A percentile compares a stretch with the other conserved stretches of the same genome.
Evolutionary conservation across 2,797 vertebrate species (phyloP).

Genomic region (Pseudotriccus pelzelni): DNA sequence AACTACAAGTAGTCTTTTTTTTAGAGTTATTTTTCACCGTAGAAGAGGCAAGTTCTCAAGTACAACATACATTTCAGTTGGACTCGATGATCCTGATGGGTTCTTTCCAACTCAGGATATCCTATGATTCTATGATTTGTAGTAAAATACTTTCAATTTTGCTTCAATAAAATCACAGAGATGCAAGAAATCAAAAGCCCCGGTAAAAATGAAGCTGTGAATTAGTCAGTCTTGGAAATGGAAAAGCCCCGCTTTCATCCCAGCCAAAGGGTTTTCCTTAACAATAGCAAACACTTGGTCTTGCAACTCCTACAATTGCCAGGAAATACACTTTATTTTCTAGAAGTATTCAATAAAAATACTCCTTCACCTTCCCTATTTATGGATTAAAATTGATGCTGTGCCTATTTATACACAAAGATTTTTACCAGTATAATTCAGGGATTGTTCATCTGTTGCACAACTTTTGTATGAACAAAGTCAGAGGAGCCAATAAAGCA

Average conservation of each 20-base stretch:
- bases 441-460: neutral
- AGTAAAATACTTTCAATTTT: neutral
- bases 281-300: neutral
- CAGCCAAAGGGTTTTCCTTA: neutral
- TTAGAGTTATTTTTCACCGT: neutral
- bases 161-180: neutral
- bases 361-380: neutral
- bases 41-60: neutral
- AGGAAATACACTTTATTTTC: neutral
- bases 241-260: neutral
- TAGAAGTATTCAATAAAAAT: neutral
- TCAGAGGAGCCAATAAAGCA: neutral
- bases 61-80: neutral
- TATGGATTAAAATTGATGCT: neutral
- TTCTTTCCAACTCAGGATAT: neutral
- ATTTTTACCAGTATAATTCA: neutral
- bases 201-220: neutral
- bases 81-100: neutral
- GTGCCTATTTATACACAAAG: too few species aligned
- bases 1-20: neutral
- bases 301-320: neutral
- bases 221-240: neutral
- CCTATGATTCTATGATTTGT: neutral
- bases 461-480: neutral
- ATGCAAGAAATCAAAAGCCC: neutral